Evolutionary conservation across 2,797 vertebrate genomes (phyloP).

Genomic region (Enteromius trimaculatus): DNA sequence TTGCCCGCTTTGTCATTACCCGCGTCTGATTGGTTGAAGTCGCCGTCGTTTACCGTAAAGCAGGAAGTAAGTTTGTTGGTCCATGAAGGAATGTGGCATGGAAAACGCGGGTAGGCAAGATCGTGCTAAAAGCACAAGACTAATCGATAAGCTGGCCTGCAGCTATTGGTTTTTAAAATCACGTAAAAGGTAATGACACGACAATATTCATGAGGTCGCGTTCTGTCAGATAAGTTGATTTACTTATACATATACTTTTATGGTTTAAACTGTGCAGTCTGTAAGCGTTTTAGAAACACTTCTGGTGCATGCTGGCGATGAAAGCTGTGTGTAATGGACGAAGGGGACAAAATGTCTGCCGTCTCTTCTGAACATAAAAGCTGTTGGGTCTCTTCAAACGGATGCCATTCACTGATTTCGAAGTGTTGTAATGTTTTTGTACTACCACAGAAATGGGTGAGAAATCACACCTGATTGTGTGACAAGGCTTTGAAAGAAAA

Average conservation of each 20-base stretch:
- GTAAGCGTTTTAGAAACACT: neutral
- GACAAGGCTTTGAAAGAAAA: neutral
- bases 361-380: neutral
- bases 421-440: neutral
- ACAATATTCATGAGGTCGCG: neutral
- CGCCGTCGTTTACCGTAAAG: slow-evolving; percentile 31
- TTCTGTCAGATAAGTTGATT: neutral
- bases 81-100: slow-evolving; percentile 18
- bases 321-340: neutral
- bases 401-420: neutral
- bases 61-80: neutral
- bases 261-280: neutral
- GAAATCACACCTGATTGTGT: neutral
- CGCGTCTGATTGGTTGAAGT: slow-evolving; percentile 30
- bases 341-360: slow-evolving; percentile 44
- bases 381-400: neutral
- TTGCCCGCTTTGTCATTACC: neutral
- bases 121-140: slow-evolving; percentile 18
- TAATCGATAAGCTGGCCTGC: neutral
- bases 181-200: neutral
- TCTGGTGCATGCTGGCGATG: neutral
- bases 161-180: neutral
- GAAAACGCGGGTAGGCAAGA: slow-evolving; percentile 37
- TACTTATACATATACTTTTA: neutral
- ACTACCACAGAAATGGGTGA: neutral